These are phyloP conservation scores for Platypus cylindrus DNA, from an alignment of 2,888 invertebrate genomes.

Conservation along the genomic window DNA sequence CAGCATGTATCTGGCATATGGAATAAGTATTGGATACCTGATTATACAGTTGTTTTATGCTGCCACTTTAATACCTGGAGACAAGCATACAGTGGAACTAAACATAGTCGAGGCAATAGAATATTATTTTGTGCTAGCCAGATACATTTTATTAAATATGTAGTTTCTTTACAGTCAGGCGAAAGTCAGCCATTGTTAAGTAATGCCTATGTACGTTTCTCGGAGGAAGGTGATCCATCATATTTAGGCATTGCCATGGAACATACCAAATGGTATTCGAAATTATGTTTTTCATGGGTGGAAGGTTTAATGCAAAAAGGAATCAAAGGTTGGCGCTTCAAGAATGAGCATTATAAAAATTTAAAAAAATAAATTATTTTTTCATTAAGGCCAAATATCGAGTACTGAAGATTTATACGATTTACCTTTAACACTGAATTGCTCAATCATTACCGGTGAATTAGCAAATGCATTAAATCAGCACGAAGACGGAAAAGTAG, in stretches of 20 bases:
- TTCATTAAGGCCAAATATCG: slow-evolving; percentile 37
- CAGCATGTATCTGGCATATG: slow-evolving; percentile 36
- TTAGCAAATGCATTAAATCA: slow-evolving; percentile 41
- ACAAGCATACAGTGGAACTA: slow-evolving; percentile 38
- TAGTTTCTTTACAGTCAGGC: slow-evolving; percentile 18
- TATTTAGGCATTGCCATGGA: slow-evolving; percentile 77
- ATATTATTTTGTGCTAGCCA: too few species aligned
- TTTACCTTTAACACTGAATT: slow-evolving; percentile 53
- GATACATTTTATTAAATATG: neutral
- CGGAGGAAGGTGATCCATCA: slow-evolving; percentile 52
- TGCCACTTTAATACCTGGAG: slow-evolving; percentile 55
- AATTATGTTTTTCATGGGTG: slow-evolving; percentile 80
- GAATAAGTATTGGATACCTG: slow-evolving; percentile 48
- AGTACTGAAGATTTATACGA: slow-evolving; percentile 74
- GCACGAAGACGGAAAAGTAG: slow-evolving; percentile 3
- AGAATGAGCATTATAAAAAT: neutral
- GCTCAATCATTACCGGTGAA: slow-evolving; percentile 46
- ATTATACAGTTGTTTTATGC: slow-evolving; percentile 56
- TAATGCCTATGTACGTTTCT: slow-evolving; percentile 49
- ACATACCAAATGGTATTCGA: slow-evolving; percentile 53
- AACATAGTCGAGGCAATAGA: slow-evolving; percentile 19
- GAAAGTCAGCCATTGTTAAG: slow-evolving; percentile 27
- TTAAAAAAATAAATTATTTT: neutral
- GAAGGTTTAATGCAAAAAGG: slow-evolving; percentile 75
- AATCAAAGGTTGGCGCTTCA: slow-evolving; percentile 39